Base-by-base conservation (phyloP, 2,888 invertebrate genomes). In the Trichopoda pennipes region DNA sequence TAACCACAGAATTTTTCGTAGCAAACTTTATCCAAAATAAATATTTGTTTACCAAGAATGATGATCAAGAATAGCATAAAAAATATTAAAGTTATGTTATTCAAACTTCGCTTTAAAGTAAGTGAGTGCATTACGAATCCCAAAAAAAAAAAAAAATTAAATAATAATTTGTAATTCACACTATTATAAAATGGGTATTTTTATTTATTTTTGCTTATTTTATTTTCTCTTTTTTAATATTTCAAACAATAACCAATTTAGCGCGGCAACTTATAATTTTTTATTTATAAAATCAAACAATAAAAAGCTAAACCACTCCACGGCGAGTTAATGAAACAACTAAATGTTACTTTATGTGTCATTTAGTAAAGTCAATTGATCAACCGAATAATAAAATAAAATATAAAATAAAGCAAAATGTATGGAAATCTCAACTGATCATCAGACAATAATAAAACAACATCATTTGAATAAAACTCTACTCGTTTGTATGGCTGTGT, bases 301-400 rank as follows among this genome's bases (percentile, higher is more conserved):
- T n/a, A 42, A 61, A 28, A 2, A 28, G 47, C 86, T 81, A 85
- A 66, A 60, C 84, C 75, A 86, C 84, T 86, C 87, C 85, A 85
- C 87, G 86, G 85, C 85, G 74, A 81, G 80, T 85, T 81, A 83
- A 49, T 49, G 42, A 72, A 79, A 75, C 84, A 82, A 88, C 87
- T 87, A 81, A 86, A 68, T 70, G 6, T 28, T 28, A 70, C 42
- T 81, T 73, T 81, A 77, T 69, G 77, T 73, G 58, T 23, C 3
- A 38, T 38, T 38, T 1, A 2, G 16, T 72, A 58, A 58, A 47
- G 17, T 64, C 61, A 47, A 1, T 42, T 6, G 21, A 19, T 44
- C 3, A 17, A 6, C 19, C 17, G 21, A 51, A 68, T 21, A 68
- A 7, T 47, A 66, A 35, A 6, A 38, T 3, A n/a, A 47, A 64